Conservation (phyloP, 2,888 invertebrate species). For the Drosophila lutescens region DNA sequence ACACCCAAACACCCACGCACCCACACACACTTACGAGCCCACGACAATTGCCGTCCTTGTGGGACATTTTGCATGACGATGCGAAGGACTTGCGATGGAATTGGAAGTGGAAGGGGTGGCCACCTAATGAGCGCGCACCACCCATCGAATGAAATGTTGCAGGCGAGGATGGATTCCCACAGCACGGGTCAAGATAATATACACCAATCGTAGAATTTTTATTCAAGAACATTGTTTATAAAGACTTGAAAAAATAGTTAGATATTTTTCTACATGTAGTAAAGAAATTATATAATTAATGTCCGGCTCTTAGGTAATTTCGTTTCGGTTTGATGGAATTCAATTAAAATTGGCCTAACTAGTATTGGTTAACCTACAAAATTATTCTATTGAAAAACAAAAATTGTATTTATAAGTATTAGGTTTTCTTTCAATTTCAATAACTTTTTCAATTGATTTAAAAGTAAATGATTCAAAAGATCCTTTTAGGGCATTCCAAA, state of each 20-base stretch:
- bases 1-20: conserved; percentile 4
- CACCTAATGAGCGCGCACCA: conserved; percentile 72
- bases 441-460: no score
- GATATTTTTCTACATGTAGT: no score
- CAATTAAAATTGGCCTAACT: no score
- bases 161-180: conserved; percentile 2
- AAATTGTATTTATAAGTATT: no score
- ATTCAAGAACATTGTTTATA: not conserved
- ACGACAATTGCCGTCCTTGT: conserved; percentile 64
- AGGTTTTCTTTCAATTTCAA: no score
- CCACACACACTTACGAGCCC: conserved; percentile 24
- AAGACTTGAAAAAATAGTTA: no score
- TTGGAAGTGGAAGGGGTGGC: conserved; percentile 27
- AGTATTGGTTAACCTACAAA: no score
- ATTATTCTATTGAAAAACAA: no score
- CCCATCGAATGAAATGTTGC: conserved; percentile 63
- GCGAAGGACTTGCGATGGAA: conserved; percentile 22
- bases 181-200: not conserved
- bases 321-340: no score
- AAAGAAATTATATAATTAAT: no score
- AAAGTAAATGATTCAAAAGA: no score
- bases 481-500: not conserved
- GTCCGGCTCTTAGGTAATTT: no score
- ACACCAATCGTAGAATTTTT: not conserved
- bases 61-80: conserved; percentile 68